Conservation (phyloP, 2,888 invertebrate genomes). For the Phlogophora meticulosa region DNA sequence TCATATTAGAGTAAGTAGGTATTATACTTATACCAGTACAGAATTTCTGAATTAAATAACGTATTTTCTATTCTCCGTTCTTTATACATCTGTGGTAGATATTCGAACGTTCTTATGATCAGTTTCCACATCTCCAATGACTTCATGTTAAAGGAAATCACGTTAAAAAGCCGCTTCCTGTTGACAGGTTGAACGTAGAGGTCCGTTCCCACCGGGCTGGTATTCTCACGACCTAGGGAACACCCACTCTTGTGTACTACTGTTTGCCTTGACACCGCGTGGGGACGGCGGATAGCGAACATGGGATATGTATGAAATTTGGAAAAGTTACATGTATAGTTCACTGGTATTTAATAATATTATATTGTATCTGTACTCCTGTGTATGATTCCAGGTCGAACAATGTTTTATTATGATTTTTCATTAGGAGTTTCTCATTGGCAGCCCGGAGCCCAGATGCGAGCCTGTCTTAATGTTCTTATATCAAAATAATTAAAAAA, state of each 20-base stretch:
- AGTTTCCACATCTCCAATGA: constrained; percentile 7
- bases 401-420: no score
- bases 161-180: constrained; percentile 64
- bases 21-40: no score
- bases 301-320: constrained; percentile 8
- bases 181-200: constrained; percentile 49
- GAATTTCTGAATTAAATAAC: no score
- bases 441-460: no score
- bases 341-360: not conserved
- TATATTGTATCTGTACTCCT: no score
- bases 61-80: no score
- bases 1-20: no score
- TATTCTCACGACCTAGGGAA: constrained; percentile 67
- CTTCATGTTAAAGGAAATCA: constrained; percentile 42
- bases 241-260: constrained; percentile 66
- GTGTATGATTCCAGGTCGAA: no score
- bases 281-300: not conserved
- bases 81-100: no score
- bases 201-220: constrained; percentile 52
- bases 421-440: no score
- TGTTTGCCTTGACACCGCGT: constrained; percentile 54
- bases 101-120: not conserved
- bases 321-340: not conserved
- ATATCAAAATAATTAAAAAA: no score
- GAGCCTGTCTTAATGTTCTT: no score